Base-by-base conservation (phyloP, 64 coral and sea anemone genomes). In the Catalaphyllia jardinei region DNA sequence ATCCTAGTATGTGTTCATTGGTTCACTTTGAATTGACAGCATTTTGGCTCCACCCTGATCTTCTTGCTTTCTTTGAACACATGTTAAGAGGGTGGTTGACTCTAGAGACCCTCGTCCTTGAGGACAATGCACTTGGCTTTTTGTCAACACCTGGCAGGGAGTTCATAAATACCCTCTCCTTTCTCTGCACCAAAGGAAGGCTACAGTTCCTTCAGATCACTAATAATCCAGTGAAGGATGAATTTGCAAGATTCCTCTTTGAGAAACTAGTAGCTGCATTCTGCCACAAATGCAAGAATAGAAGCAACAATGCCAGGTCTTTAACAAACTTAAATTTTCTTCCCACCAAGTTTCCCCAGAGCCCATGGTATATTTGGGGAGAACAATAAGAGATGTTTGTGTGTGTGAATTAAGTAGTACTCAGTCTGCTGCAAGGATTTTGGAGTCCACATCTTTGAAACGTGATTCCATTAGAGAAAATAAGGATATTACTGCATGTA, bases 21-120 rank as follows among this genome's bases (percentile, higher is more conserved):
- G 80, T 83, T 83, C 90, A 92, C 29, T 92, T 92, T 79, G 90
- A 92, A 31, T 52, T 92, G 38, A 62, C 52, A 2, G 75, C 74
- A 16, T 87, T 92, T 69, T 79, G 83, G 83, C 75, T 92, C 29
- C 83, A 87, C 19, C 60, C 77, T 69, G 60, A 87, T 39, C 39
- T 92, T 12, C 50, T 92, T 24, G 49, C 35, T 13, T 18, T 87
- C 61, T 79, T 92, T 87, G 73, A 77, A 8, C 52, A 79, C 22
- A 69, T 59, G 22, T 42, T 92, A 10, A 52, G 17, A 54, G 39
- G 31, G 10, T 92, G 90, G 62, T 67, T 31, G 35, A 79, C 76
- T 10, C 76, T 92, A 25, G 83, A 87, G 29, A 87, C 90, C 0
- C 25, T 92, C 13, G 76, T 76, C 42, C 27, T 92, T 31, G 64